Percentiles rank a stretch among this genome's conserved stretches.
Conservation (phyloP, 2,113 vertebrate genomes). For the Lipotes vexillifer region DNA sequence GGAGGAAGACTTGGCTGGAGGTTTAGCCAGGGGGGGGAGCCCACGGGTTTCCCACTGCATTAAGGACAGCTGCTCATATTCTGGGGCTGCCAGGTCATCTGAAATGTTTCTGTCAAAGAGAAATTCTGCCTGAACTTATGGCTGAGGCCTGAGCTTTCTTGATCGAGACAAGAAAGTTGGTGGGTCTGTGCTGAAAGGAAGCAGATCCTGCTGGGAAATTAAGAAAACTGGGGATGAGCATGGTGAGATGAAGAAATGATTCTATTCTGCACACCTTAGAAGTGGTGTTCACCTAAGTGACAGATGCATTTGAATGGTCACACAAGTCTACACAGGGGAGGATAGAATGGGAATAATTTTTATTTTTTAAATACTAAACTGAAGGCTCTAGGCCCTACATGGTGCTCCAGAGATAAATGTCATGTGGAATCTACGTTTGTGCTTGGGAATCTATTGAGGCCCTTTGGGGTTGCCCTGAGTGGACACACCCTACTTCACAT, state of each 20-base stretch:
- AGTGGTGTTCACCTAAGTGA: neutral
- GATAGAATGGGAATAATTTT: neutral
- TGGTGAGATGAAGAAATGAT: neutral
- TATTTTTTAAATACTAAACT: neutral
- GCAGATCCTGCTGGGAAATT: neutral
- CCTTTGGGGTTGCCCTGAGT: no score
- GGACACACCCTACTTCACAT: neutral
- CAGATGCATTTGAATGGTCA: neutral
- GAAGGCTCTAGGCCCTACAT: no score
- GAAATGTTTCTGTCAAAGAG: neutral
- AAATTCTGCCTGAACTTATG: neutral
- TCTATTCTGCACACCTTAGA: neutral
- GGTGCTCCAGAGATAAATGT: neutral
- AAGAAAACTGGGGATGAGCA: neutral
- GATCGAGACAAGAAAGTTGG: neutral
- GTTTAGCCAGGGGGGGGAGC: neutral
- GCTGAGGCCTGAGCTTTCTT: neutral
- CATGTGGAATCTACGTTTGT: neutral
- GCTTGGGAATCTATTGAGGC: no score
- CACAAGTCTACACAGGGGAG: neutral
- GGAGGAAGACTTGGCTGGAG: neutral
- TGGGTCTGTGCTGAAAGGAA: neutral
- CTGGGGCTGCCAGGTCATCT: neutral
- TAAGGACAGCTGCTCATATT: neutral
- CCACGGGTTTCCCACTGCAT: neutral